Evolutionary conservation across 2,113 vertebrate species (phyloP).

Genomic region (Canis aureus): DNA sequence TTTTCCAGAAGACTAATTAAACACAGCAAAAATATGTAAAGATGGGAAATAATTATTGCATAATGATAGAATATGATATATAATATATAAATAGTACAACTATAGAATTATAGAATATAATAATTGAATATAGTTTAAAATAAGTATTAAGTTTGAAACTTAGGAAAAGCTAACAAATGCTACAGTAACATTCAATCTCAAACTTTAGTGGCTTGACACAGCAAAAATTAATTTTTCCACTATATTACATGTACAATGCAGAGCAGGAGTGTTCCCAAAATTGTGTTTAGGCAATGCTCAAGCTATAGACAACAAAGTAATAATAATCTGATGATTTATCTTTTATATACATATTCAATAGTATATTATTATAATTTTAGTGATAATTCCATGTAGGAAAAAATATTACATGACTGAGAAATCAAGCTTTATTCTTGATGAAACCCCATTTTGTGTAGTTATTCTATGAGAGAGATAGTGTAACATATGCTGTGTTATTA

Average conservation of each 20-base stretch:
- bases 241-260: neutral
- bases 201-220: neutral
- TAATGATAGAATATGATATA: neutral
- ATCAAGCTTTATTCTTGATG: neutral
- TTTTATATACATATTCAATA: neutral
- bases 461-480: neutral
- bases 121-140: neutral
- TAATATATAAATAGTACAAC: neutral
- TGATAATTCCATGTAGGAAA: neutral
- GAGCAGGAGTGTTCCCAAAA: fast-evolving
- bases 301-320: neutral
- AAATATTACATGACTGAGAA: neutral
- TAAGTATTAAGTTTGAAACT: neutral
- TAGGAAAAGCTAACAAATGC: neutral
- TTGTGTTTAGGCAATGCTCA: neutral
- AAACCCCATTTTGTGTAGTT: neutral
- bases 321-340: neutral
- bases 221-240: neutral
- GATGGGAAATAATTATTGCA: neutral
- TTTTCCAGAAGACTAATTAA: neutral
- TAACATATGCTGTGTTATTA: neutral
- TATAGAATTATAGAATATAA: neutral
- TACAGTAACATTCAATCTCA: neutral
- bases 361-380: neutral
- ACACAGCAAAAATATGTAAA: neutral